Base-by-base conservation (phyloP, 2,888 invertebrate species). In the Lasioglossum leucozonium region DNA sequence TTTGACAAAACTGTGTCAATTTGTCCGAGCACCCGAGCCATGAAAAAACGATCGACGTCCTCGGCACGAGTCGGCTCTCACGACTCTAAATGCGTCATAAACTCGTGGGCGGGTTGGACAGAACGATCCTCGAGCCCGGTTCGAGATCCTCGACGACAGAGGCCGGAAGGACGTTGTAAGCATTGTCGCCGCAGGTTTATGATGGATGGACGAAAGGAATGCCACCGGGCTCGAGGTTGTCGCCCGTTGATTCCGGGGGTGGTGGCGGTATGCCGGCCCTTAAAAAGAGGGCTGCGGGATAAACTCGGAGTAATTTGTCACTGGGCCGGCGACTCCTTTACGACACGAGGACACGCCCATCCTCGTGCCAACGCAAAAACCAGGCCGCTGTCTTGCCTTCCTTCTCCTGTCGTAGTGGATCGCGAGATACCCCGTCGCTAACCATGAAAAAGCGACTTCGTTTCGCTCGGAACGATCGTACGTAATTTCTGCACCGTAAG, bases 251-350 rank as follows among this genome's bases (percentile, higher is more conserved):
- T 90, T 89, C 84, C 81, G 51, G 18, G 80, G 90, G 82, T 77
- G 89, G 90, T 76, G 89, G 90, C 86, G 78, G 67, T 58, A 51
- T 58, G 11, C 69, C 40, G 65, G 69, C 72, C 75, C 88, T 89
- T 87, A 87, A 89, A 87, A 91, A 88, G 91, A 86, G 85, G 86
- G 87, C 86, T 79, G 87, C 85, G n/a, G 91, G 90, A 93, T 92
- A 92, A 93, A 92, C 93, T 91, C 90, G 84, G 65, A 89, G 91
- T 92, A 91, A 93, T 93, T 92, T 92, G 93, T 93, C 92, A 92
- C 92, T 90, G 89, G 86, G 88, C 86, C 87, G 86, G 87, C 88
- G 84, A 87, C 85, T 88, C 82, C 80, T 77, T 84, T 83, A 82
- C 91, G 89, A 89, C 87, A 65, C 77, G 67, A 62, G 75, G 83